phyloP scores from a whole-genome alignment of 2,888 invertebrate genomes.

The Campoplex capitator region DNA sequence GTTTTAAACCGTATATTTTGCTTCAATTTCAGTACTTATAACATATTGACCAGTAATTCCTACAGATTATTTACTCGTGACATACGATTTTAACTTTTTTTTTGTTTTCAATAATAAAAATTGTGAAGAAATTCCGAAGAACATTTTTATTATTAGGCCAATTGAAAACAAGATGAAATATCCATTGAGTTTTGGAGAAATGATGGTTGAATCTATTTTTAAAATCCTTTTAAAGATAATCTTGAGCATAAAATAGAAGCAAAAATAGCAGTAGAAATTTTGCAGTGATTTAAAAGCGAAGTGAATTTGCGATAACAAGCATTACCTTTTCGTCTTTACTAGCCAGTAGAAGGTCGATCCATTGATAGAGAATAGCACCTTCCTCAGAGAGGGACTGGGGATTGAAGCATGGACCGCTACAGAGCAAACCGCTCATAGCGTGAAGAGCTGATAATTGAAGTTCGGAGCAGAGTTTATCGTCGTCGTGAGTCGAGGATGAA shows the following conservation, averaged over 20 bases:
- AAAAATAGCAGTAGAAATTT: slow-evolving; percentile 1
- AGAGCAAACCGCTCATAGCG: slow-evolving; percentile 98
- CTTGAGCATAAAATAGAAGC: neutral
- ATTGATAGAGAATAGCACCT: slow-evolving; percentile 95
- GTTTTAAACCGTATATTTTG: no score
- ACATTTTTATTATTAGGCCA: neutral
- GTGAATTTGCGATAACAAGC: slow-evolving; percentile 29
- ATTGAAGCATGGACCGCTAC: slow-evolving; percentile 98
- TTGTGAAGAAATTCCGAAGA: neutral
- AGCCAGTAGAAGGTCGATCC: slow-evolving; percentile 96
- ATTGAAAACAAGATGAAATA: neutral
- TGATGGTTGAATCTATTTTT: slow-evolving; percentile 2
- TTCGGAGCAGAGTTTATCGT: slow-evolving; percentile 83
- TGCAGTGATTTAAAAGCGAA: neutral
- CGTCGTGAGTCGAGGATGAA: slow-evolving; percentile 77
- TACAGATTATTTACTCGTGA: no score
- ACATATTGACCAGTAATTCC: no score
- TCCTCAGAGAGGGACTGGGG: slow-evolving; percentile 94
- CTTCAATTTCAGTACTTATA: no score
- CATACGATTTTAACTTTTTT: neutral
- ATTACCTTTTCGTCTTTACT: slow-evolving; percentile 94
- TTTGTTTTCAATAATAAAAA: neutral
- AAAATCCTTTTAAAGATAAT: neutral
- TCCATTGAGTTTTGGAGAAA: neutral
- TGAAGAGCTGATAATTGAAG: slow-evolving; percentile 86